A percentile compares a stretch with the other conserved stretches of the same genome.
phyloP scores from a whole-genome alignment of 2,113 vertebrate species.

The Polyodon spathula region DNA sequence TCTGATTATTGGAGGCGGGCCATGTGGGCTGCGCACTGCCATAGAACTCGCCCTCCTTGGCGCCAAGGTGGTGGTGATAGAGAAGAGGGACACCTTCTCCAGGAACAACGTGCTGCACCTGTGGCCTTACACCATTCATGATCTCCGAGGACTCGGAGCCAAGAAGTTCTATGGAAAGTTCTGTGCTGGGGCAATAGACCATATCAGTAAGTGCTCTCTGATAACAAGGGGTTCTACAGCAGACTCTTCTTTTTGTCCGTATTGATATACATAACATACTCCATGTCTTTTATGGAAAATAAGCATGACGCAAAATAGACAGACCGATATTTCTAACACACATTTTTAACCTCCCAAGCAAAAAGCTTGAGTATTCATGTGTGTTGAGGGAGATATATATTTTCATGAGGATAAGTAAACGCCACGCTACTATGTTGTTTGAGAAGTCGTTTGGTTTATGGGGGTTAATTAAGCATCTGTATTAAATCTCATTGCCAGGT shows the following conservation, averaged over 20 bases:
- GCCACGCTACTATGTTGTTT: not conserved
- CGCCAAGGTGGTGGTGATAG: conserved; percentile 85
- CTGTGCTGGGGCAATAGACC: conserved; percentile 91
- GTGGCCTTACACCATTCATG: conserved; percentile 95
- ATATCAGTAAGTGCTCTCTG: conserved; percentile 81
- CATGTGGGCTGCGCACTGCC: conserved; percentile 85
- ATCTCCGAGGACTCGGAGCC: conserved; percentile 83
- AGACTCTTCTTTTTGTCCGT: too few relatives aligned
- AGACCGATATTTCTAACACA: not conserved
- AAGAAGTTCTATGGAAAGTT: conserved; percentile 98
- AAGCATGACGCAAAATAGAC: not conserved
- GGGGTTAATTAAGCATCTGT: conserved; percentile 10
- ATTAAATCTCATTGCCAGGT: conserved; percentile 52
- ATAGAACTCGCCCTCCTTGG: conserved; percentile 90
- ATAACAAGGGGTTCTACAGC: too few relatives aligned
- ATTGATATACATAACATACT: too few relatives aligned
- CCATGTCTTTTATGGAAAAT: not conserved
- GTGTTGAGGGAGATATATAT: not conserved
- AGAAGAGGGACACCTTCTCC: conserved; percentile 92
- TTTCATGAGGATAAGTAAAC: not conserved
- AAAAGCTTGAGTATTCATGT: not conserved
- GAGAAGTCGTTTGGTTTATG: not conserved
- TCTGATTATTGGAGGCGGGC: conserved; percentile 89
- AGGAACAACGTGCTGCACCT: conserved; percentile 94
- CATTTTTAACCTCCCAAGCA: not conserved